Evolutionary conservation across 2,113 vertebrate species (phyloP).

Genomic region (Leucoraja erinaceus): DNA sequence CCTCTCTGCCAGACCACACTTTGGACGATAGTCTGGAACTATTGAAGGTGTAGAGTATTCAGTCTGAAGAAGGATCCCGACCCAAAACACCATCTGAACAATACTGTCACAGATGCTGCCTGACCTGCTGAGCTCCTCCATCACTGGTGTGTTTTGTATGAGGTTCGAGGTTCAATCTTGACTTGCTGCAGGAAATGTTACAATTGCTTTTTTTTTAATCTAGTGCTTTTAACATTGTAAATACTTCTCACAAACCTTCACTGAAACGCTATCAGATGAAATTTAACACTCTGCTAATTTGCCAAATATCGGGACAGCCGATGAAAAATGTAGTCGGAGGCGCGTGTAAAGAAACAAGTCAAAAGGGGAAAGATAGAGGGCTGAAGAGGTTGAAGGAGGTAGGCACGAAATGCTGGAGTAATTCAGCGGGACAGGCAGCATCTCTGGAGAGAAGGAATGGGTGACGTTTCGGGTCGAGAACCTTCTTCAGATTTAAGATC

Average conservation of each 20-base stretch:
- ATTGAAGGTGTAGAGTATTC: neutral
- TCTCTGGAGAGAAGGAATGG: no score
- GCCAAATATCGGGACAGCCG: neutral
- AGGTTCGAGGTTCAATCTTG: neutral
- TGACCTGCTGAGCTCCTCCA: no score
- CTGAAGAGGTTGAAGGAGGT: no score
- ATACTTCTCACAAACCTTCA: neutral
- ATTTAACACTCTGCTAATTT: neutral
- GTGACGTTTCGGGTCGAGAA: no score
- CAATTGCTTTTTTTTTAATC: neutral
- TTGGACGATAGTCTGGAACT: neutral
- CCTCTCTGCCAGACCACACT: neutral
- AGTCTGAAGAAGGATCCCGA: no score
- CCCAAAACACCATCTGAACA: no score
- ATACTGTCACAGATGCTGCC: no score
- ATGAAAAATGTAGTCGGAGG: neutral
- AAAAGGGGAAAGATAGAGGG: neutral
- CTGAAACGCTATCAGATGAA: neutral
- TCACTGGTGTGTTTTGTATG: neutral
- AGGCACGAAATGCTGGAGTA: no score
- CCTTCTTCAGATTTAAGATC: no score
- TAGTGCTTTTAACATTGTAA: neutral
- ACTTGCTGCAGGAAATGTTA: neutral
- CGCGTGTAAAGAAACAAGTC: neutral
- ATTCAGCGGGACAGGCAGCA: no score